These are phyloP conservation scores for Dasypogon diadema DNA, from an alignment of 2,888 invertebrate species.

Conservation along the genomic window DNA sequence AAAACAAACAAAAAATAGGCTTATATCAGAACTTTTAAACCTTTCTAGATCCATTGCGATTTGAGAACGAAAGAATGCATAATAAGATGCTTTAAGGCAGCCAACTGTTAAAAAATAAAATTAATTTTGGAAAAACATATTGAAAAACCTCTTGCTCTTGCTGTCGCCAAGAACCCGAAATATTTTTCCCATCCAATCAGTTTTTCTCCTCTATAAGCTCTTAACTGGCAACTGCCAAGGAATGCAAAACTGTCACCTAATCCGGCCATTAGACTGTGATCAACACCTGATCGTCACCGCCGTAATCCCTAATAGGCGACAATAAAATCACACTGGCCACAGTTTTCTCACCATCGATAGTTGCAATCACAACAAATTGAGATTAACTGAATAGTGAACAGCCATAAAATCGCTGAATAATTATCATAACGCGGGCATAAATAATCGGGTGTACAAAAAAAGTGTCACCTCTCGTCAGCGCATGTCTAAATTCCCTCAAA, in stretches of 20 bases:
- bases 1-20: too few relatives aligned
- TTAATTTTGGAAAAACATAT: too few relatives aligned
- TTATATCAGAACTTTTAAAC: too few relatives aligned
- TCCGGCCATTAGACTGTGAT: slow-evolving; percentile 6
- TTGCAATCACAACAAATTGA: slow-evolving; percentile 48
- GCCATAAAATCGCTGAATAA: slow-evolving; percentile 49
- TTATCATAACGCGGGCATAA: slow-evolving; percentile 47
- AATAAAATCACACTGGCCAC: slow-evolving; percentile 33
- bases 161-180: too few relatives aligned
- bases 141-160: too few relatives aligned
- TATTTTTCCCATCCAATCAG: too few relatives aligned
- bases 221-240: too few relatives aligned
- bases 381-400: slow-evolving; percentile 43
- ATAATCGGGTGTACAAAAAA: slow-evolving; percentile 32
- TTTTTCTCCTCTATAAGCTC: too few relatives aligned
- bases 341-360: slow-evolving; percentile 24
- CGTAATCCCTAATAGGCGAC: slow-evolving; percentile 35
- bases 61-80: too few relatives aligned
- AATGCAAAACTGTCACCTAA: slow-evolving; percentile 36
- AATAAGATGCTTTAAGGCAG: too few relatives aligned
- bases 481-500: slow-evolving; percentile 41
- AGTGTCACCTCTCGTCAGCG: slow-evolving; percentile 35
- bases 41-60: too few relatives aligned
- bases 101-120: too few relatives aligned
- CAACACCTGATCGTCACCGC: slow-evolving; percentile 13